Conservation (phyloP, 2,113 vertebrate species). For the Progne subis region DNA sequence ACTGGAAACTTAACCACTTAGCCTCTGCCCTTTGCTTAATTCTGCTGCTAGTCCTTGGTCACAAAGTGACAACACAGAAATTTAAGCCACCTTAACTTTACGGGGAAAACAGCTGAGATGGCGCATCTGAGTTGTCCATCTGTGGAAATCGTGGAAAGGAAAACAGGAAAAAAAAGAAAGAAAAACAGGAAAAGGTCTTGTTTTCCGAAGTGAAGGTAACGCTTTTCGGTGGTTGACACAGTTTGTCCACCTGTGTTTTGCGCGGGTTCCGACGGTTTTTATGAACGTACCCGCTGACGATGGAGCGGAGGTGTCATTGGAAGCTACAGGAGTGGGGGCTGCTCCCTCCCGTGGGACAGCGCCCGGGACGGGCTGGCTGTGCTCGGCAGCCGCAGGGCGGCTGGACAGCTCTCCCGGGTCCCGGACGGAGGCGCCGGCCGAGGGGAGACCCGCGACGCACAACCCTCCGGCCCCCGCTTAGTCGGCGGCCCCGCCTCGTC, state of each 20-base stretch:
- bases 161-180: neutral
- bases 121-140: neutral
- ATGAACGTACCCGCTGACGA: neutral
- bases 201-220: neutral
- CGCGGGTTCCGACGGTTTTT: neutral
- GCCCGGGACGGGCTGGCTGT: neutral
- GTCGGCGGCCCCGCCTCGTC: neutral
- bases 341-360: neutral
- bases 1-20: neutral
- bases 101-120: neutral
- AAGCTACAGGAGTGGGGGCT: neutral
- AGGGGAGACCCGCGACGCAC: fast-evolving
- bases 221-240: too few species aligned
- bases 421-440: neutral
- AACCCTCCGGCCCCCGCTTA: fast-evolving
- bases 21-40: neutral
- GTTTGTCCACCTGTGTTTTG: neutral
- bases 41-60: neutral
- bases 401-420: neutral
- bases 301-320: neutral
- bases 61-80: neutral
- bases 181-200: neutral
- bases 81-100: neutral
- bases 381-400: neutral
- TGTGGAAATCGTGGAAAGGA: neutral